Base-by-base conservation (phyloP, 2,797 vertebrate genomes). In the Naso thynnoides region DNA sequence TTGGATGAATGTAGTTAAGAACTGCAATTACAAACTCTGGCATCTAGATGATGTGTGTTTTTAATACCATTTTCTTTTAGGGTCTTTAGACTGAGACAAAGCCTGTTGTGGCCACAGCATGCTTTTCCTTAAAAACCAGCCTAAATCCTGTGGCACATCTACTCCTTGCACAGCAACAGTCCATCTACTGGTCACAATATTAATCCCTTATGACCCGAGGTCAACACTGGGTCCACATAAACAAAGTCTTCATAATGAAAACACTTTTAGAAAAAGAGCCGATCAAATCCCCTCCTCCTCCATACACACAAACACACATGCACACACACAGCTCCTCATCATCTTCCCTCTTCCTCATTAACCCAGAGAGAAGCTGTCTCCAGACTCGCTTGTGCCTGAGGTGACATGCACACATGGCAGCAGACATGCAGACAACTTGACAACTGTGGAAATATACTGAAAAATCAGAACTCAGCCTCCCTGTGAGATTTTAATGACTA, bases 401-500 rank as follows among this genome's bases (percentile, higher is more conserved):
- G 88, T 89, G 90, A 86, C 87, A 82, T 76, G 72, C 77, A 69
- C 77, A 86, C 79, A 74, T 59, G 48, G 66, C 79, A 78, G 75
- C 72, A 79, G 84, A 79, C 76, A 56, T 42, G 44, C 76, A 83
- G 81, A 89, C 79, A 87, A 69, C 68, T 85, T 89, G 93, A 93
- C 93, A 92, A 91, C 88, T 80, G 82, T 73, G 80, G 74, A 91
- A 90, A 86, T 81, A 83, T 45, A 77, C 68, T 62, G 78, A 79
- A 85, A 85, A 90, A 86, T 76, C 86, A 81, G 77, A 88, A 81
- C 61, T 45, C 41, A n/a, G 52, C 77, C 84, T 87, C 81, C 88
- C 63, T 65, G 83, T 13, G 44, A 86, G 87, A 87, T 90, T 89
- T 93, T 90, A 93, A 92, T 91, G 89, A 92, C 82, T 85, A 85